Evolutionary conservation across 2,888 invertebrate species (phyloP).

Genomic region (Scaptomyza reducta): DNA sequence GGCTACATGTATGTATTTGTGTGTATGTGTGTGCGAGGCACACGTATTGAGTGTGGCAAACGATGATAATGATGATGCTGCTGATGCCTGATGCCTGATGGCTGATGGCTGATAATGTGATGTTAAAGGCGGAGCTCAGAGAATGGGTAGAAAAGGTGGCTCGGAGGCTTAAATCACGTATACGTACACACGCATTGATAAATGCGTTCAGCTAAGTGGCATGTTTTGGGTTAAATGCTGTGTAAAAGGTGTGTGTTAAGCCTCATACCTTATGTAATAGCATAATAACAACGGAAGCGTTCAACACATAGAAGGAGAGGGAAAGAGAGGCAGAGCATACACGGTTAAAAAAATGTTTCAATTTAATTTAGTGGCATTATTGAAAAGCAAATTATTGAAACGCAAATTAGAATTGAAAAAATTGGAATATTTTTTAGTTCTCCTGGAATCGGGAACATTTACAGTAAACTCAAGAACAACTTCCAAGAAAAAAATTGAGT

Average conservation of each 20-base stretch:
- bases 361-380: background rate
- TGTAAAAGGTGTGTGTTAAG: conserved; percentile 54
- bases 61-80: conserved; percentile 35
- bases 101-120: conserved; percentile 53
- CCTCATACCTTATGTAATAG: conserved; percentile 40
- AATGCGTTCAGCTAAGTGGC: conserved; percentile 65
- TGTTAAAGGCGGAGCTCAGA: conserved; percentile 12
- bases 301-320: background rate
- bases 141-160: background rate
- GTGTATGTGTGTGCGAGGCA: conserved; percentile 31
- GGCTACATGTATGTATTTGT: background rate
- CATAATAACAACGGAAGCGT: conserved; percentile 50
- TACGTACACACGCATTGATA: conserved; percentile 54
- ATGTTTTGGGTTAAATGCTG: conserved; percentile 73
- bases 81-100: conserved; percentile 40
- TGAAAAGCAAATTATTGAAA: background rate
- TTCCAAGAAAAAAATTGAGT: no score
- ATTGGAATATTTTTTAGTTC: no score
- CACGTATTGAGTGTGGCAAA: conserved; percentile 52
- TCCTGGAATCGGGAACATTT: no score
- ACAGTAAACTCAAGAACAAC: background rate
- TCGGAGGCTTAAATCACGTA: conserved; percentile 66
- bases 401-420: no score
- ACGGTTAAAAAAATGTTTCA: background rate
- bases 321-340: background rate